Conservation (phyloP, 2,797 vertebrate genomes). For the Galago senegalensis region DNA sequence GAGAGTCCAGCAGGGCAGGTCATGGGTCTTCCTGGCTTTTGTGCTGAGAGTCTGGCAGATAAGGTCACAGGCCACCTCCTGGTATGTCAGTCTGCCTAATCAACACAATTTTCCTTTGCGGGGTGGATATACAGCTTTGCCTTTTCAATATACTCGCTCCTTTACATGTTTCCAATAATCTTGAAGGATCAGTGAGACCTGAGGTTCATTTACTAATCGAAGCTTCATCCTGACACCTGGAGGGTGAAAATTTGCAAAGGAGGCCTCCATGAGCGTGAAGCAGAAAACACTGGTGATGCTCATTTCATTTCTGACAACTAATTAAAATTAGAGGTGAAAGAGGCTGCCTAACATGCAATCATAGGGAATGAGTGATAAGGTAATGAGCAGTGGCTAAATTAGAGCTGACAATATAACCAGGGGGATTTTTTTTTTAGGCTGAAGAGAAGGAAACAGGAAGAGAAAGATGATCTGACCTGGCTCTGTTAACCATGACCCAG, state of each 20-base stretch:
- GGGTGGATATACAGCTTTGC: not conserved
- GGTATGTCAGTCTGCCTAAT: not conserved
- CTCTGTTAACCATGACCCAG: not conserved
- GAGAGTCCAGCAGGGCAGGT: not conserved
- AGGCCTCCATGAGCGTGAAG: not conserved
- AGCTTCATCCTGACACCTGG: conserved; percentile 9
- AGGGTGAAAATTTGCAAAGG: not conserved
- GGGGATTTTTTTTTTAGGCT: not conserved
- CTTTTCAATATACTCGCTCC: not conserved
- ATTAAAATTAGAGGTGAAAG: conserved; percentile 56
- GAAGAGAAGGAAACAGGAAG: not conserved
- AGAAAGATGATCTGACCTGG: not conserved
- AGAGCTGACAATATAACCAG: conserved; percentile 3
- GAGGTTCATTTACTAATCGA: conserved; percentile 51
- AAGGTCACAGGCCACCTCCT: not conserved
- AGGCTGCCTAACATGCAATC: conserved; percentile 37
- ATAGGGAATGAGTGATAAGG: conserved; percentile 47
- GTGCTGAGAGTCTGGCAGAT: not conserved
- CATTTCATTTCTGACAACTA: conserved; percentile 52
- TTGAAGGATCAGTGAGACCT: not conserved
- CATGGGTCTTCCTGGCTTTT: not conserved
- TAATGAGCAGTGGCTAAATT: conserved; percentile 14
- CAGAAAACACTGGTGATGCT: not conserved
- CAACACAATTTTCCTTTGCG: not conserved
- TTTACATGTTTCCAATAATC: not conserved